Evolutionary conservation across 1,140 invertebrate genomes (phyloP), one percentile per base, ranked within the genome.

Genomic region (Nomia melanderi): DNA sequence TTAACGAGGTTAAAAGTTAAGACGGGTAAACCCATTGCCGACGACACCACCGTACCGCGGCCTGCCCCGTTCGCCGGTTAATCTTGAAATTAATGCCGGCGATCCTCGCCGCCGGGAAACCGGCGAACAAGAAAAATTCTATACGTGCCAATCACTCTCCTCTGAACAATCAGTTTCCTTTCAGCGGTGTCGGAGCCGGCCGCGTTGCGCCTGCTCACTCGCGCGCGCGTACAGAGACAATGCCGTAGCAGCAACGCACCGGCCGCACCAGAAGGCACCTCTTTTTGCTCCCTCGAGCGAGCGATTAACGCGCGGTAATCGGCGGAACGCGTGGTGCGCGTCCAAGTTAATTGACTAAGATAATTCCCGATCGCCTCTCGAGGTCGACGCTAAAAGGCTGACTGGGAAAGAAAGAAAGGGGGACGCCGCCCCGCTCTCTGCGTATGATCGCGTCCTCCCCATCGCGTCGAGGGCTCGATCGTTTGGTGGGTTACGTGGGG

Each of bases 301-400:
- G 75, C 78, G 77, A 79, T 75, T 79, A 82, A 63, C 63, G 59
- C 80, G 80, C 65, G 81, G 79, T 77, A 83, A 83, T 83, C 29
- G 75, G 50, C 50, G 29, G 69, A 82, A 29, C 50, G 70, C 69
- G 70, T 56, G 63, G 20, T 65, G 54, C 78, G 82, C 78, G 78
- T 79, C 69, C 69, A 70, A 77, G 73, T 81, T 84, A 84, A 84
- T 84, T 79, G 82, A 84, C 83, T 81, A 77, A 70, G 74, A 84
- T 84, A 80, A 84, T 84, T 84, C 82, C 66, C 72, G 79, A 79
- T 84, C 83, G 73, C 50, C 79, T 66, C 78, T 71, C 65, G 82
- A 65, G 81, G 70, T 41, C 44, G 70, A 64, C 81, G 73, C 65
- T 83, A 65, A 82, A 87, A 84, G n/a, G 73, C 79, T 67, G 70